Conservation (phyloP, 2,888 invertebrate genomes). For the Tridacna gigas region DNA sequence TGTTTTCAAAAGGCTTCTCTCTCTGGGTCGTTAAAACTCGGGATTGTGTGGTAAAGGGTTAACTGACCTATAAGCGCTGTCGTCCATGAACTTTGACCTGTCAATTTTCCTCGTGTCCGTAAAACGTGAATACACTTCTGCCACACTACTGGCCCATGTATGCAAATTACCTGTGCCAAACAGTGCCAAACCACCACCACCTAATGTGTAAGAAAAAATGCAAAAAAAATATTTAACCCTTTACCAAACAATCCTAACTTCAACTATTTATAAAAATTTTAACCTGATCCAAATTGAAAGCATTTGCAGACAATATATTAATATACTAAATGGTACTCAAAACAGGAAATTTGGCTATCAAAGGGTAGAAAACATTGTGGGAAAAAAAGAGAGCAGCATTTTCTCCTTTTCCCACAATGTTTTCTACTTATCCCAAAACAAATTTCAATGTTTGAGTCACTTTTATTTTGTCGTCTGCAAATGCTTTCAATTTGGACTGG, state of each 20-base stretch:
- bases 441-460: no score
- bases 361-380: no score
- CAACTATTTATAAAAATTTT: no score
- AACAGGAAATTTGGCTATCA: no score
- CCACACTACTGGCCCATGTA: conserved; percentile 92
- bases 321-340: no score
- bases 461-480: no score
- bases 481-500: no score
- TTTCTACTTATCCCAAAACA: no score
- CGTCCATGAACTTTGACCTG: conserved; percentile 92
- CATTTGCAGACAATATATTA: no score
- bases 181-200: conserved; percentile 93
- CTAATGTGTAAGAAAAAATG: conserved; percentile 61
- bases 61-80: conserved; percentile 92
- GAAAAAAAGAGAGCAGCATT: no score
- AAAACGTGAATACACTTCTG: conserved; percentile 89
- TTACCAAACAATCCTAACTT: background rate
- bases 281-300: no score
- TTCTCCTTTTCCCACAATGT: no score
- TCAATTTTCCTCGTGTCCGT: conserved; percentile 89
- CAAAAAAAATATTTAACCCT: background rate
- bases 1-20: background rate
- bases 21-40: background rate
- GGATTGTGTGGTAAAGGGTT: background rate
- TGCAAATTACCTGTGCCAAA: conserved; percentile 96